A percentile compares a stretch with the other conserved stretches of the same genome.
Evolutionary conservation across 2,888 invertebrate species (phyloP).

Genomic region (Brachylomia viminalis): DNA sequence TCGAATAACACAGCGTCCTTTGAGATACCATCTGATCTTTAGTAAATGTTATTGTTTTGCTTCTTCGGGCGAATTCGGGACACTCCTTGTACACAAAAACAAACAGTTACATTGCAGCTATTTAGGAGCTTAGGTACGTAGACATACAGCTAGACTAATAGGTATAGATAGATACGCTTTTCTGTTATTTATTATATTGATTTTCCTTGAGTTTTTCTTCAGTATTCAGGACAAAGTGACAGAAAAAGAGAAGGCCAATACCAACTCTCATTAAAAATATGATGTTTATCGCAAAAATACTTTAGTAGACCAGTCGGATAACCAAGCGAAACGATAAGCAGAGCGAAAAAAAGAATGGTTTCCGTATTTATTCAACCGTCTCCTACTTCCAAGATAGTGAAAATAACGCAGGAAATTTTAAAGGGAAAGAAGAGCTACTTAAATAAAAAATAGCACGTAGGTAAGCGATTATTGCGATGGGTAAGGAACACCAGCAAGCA

Average conservation of each 20-base stretch:
- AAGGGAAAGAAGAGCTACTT: no score
- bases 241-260: neutral
- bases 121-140: constrained; percentile 23
- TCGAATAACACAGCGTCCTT: constrained; percentile 55
- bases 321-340: neutral
- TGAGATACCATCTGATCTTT: constrained; percentile 64
- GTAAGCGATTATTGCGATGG: neutral
- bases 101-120: constrained; percentile 34
- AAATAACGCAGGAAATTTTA: neutral
- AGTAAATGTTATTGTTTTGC: constrained; percentile 60
- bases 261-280: neutral
- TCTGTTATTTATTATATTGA: no score
- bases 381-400: neutral
- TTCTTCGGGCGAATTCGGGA: constrained; percentile 42
- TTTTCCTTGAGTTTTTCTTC: constrained; percentile 2
- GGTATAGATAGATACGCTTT: no score
- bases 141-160: constrained; percentile 6
- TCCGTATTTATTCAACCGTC: neutral
- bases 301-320: neutral
- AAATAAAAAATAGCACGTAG: neutral
- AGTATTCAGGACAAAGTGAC: neutral
- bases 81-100: constrained; percentile 31
- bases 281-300: neutral
- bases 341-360: neutral
- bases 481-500: neutral